A percentile compares a stretch with the other conserved stretches of the same genome.
phyloP scores from a whole-genome alignment of 2,797 vertebrate species.

The Lophius americanus region DNA sequence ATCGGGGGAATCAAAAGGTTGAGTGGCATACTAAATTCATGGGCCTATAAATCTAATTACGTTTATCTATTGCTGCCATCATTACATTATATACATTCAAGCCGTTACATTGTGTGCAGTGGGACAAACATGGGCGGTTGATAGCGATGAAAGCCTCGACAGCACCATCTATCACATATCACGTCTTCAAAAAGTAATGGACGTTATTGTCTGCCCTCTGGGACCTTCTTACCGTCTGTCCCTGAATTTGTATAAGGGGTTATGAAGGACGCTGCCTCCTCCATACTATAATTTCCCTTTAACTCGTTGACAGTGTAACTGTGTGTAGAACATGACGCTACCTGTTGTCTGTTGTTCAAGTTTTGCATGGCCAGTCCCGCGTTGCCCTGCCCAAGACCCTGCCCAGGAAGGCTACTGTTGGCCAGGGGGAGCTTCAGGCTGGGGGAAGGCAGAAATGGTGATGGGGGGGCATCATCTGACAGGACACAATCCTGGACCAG shows the following conservation, averaged over 20 bases:
- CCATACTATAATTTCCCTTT: background rate
- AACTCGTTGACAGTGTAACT: background rate
- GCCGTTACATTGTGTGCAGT: background rate
- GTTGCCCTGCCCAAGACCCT: conserved; percentile 95
- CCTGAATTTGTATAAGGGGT: no score
- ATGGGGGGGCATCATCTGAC: conserved; percentile 95
- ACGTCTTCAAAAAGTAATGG: no score
- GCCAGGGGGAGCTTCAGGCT: conserved; percentile 98
- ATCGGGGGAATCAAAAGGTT: conserved; percentile 7
- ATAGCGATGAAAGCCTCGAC: no score
- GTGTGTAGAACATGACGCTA: conserved; percentile 53
- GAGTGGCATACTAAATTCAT: background rate
- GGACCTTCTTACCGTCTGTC: no score
- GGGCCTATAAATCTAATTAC: conserved; percentile 15
- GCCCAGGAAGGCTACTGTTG: conserved; percentile 96
- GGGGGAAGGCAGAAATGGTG: conserved; percentile 99
- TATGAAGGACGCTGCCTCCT: background rate
- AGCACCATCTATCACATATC: no score
- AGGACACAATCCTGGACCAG: conserved; percentile 91
- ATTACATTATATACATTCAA: conserved; percentile 2
- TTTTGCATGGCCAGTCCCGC: conserved; percentile 98
- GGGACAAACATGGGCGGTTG: conserved; percentile 1
- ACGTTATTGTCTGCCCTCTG: no score
- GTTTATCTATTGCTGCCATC: conserved; percentile 9
- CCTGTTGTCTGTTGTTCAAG: conserved; percentile 99